Evolutionary conservation across 2,888 invertebrate species (phyloP), one percentile per base, ranked within the genome.

Genomic region (Eupithecia vulgata): DNA sequence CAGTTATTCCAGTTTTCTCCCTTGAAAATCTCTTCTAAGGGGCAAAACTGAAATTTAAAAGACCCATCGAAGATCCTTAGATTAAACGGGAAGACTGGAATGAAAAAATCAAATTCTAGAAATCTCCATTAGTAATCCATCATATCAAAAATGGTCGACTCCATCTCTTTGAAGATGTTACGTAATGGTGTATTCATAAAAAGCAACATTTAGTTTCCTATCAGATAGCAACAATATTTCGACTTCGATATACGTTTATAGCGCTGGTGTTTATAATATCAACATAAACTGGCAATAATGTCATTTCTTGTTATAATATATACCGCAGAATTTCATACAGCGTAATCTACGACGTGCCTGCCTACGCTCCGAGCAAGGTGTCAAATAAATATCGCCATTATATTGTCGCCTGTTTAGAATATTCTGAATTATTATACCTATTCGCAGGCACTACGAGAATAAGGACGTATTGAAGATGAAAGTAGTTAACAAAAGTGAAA

Each of bases 271-370:
- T 67, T 70, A 73, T 62, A 70, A 68, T 77, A 73, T 72, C 71
- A 76, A 70, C 79, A 83, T 82, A 85, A 77, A 78, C 80, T 75
- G 78, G 84, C 82, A 84, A 84, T 86, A 85, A 86, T 81, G 84
- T 84, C 83, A 83, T 84, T 81, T 84, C 82, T 82, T 80, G 82
- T 84, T 82, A 86, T 85, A 87, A 87, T 88, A 86, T 86, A 86
- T 82, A 85, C 85, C 85, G 78, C 86, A 86, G 83, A 84, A 85
- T 87, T 86, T 87, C 87, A 87, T 89, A 88, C 87, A 83, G 84
- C 84, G 83, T 81, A 85, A 87, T 85, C 83, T 83, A 82, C 81
- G 81, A 81, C 81, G 81, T 83, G 84, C 82, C 83, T 83, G 83
- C 81, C 70, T 69, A 79, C 83, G 83, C 82, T 81, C 80, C 80